Base-by-base conservation (phyloP, 2,113 vertebrate genomes). In the Cettia cetti region DNA sequence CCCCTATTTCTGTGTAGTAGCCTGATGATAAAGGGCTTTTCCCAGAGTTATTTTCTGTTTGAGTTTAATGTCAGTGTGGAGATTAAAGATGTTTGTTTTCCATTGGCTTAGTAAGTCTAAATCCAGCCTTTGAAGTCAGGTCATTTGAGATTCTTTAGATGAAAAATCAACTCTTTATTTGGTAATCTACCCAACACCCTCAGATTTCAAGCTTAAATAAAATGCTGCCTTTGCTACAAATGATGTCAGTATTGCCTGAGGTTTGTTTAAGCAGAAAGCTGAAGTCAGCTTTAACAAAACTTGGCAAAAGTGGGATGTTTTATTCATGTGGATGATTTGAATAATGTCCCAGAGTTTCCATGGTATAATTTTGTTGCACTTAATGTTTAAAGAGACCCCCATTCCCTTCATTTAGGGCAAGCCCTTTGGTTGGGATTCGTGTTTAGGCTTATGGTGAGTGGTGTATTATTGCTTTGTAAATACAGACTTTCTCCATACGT, bases 241-340 rank as follows among this genome's bases (percentile, higher is more conserved):
- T 95, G 94, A 96, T 95, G 95, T 96, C 92, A 95, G 68, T 90
- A 77, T 96, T 94, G 94, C 92, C 95, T 94, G 82, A 91, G 94
- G 92, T 97, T 94, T 95, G 83, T 96, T 96, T 97, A 96, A 96
- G 93, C 74, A 96, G 86, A 96, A 94, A 85, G 86, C 86, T 97
- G 95, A 97, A 97, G 94, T 97, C 96, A 97, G 83, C 92, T 95
- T 79, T 91, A 96, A 92, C 83, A 92, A 91, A 97, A 96, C 89
- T 96, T 97, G 96, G 96, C 94, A 64, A 59, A 94, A 87, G 84
- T 49, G 71, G 60, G 66, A 81, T 96, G 77, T 95, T 96, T 96
- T 95, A 94, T 95, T 95, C 95, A 81, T 79, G 82, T 93, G 80
- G 90, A 92, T 85, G 72, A 93, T 92, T 95, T 97, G 90, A 96